Base-by-base conservation (phyloP, 2,113 vertebrate genomes). In the Gnathonemus longibarbis region DNA sequence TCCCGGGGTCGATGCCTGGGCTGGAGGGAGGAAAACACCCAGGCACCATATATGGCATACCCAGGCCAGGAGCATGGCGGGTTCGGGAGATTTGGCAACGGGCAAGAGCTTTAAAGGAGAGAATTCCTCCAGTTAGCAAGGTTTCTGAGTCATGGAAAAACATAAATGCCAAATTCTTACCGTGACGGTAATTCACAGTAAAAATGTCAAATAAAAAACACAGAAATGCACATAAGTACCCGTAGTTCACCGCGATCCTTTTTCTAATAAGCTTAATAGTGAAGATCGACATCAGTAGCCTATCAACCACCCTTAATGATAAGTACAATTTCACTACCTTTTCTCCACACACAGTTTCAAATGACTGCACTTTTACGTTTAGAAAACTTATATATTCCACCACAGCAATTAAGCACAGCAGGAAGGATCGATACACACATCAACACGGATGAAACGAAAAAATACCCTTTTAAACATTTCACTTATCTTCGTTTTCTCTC, bases 21-120 rank as follows among this genome's bases (percentile, higher is more conserved):
- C 9, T 27, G n/a, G 52, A n/a, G 0, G 11, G 10, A 74, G 31
- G 88, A 42, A 19, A 3, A 62, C 77, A 46, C 49, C 50, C 39
- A 84, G 15, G 24, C 52, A 85, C 53, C 53, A 56, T 2, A 56
- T 56, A 21, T 56, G 53, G 2, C 80, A 50, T 21, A 84, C n/a
- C 89, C 77, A 89, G 70, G 35, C 31, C 10, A 85, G 39, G 13
- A 85, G 52, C 89, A 89, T 85, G n/a, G 50, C n/a, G 13, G 3
- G 48, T n/a, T 24, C 2, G 21, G 49, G 35, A 66, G 10, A 56
- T 27, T 0, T 45, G 62, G 27, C 10, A 62, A 46, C 4, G 35
- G 62, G 56, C 88, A 49, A 74, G 45, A 5, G 24, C 87, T 45
- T 49, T 45, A 31, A 45, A 13, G 24, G 56, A 62, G 9, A 46